Percentiles rank a stretch among this genome's conserved stretches.
Conservation (phyloP, 2,797 vertebrate genomes). For the Sebastes steindachneri region DNA sequence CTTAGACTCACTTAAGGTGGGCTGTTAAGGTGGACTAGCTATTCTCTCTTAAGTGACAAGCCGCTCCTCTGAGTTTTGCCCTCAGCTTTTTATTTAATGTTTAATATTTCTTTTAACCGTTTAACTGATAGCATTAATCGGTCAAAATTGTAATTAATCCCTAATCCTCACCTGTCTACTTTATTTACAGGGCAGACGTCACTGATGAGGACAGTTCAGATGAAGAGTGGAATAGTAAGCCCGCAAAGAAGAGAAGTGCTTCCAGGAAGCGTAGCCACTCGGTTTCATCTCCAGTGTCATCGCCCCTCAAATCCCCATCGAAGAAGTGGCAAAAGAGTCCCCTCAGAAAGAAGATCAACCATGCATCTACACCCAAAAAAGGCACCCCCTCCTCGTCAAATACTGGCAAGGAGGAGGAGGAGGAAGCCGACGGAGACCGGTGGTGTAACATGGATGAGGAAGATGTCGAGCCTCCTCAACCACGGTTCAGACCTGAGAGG, state of each 20-base stretch:
- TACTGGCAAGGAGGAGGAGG: neutral
- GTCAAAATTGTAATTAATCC: too few relatives aligned
- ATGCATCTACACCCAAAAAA: constrained; percentile 22
- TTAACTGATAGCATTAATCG: too few relatives aligned
- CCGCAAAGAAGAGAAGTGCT: constrained; percentile 29
- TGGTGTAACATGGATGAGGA: constrained; percentile 56
- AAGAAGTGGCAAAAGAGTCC: constrained; percentile 16
- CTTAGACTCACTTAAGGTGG: too few relatives aligned
- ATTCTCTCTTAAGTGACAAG: too few relatives aligned
- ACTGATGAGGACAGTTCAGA: constrained; percentile 47
- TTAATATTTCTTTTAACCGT: too few relatives aligned
- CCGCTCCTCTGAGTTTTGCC: too few relatives aligned
- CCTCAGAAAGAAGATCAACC: constrained; percentile 4
- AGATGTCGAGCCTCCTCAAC: constrained; percentile 49
- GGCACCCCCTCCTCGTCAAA: neutral
- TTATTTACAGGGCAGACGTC: constrained; percentile 27
- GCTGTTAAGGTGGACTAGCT: too few relatives aligned
- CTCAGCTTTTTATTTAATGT: too few relatives aligned
- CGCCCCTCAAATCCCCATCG: constrained; percentile 15
- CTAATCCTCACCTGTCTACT: neutral
- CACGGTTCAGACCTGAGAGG: constrained; percentile 60
- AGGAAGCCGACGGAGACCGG: constrained; percentile 1
- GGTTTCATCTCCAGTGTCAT: constrained; percentile 1
- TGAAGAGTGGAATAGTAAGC: constrained; percentile 17
- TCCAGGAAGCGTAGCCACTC: constrained; percentile 23